A percentile compares a stretch with the other conserved stretches of the same genome.
These are phyloP conservation scores for Heliconius ismenius DNA, from an alignment of 2,888 invertebrate species.

Conservation along the genomic window DNA sequence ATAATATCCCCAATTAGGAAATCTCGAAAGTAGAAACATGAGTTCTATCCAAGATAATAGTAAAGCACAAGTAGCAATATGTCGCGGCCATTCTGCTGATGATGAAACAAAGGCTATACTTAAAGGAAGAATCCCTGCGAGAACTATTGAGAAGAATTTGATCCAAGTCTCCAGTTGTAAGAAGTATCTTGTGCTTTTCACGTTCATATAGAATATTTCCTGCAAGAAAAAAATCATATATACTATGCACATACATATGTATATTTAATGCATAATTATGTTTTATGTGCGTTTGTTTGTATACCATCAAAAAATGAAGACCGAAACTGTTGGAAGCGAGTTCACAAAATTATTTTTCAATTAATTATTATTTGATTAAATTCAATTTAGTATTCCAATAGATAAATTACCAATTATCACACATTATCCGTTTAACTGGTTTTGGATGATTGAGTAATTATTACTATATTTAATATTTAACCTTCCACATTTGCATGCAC, in stretches of 20 bases:
- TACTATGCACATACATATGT: too few relatives aligned
- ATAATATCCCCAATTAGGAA: constrained; percentile 82
- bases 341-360: neutral
- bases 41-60: constrained; percentile 81
- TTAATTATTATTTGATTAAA: too few relatives aligned
- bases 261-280: neutral
- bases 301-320: too few relatives aligned
- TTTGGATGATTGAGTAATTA: neutral
- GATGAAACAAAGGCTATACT: constrained; percentile 55
- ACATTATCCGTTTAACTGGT: neutral
- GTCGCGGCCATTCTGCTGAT: constrained; percentile 69
- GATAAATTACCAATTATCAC: neutral
- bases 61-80: constrained; percentile 77
- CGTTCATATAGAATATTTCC: constrained; percentile 79
- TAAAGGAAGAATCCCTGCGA: constrained; percentile 70
- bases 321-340: too few relatives aligned
- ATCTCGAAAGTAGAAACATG: constrained; percentile 81
- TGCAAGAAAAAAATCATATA: too few relatives aligned
- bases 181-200: constrained; percentile 76
- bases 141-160: constrained; percentile 74
- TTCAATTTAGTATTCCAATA: too few relatives aligned
- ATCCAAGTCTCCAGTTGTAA: constrained; percentile 81
- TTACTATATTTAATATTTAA: neutral
- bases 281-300: neutral
- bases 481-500: neutral